These are phyloP conservation scores for Sabatieria punctata DNA, from an alignment of 2,888 invertebrate species.

Conservation along the genomic window DNA sequence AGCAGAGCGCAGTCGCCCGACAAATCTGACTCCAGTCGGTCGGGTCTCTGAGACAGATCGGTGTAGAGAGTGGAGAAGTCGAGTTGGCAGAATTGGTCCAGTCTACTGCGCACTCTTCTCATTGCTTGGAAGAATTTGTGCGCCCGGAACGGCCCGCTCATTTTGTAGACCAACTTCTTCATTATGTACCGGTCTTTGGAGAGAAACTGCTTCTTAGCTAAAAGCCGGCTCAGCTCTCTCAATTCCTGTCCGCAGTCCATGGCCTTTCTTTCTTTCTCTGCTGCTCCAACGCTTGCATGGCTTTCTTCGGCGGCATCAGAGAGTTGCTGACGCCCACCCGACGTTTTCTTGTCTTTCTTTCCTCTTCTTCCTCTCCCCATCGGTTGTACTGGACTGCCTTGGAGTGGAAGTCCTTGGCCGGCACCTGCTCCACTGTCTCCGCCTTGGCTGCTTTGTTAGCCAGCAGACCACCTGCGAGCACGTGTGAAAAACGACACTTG, in stretches of 20 bases:
- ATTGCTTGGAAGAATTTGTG: background rate
- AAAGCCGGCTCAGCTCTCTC: no score
- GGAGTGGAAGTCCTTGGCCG: background rate
- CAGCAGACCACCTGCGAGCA: background rate
- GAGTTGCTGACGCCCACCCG: background rate
- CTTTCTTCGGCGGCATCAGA: background rate
- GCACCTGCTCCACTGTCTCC: background rate
- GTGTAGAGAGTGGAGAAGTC: no score
- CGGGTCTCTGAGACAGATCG: no score
- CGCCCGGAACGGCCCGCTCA: background rate
- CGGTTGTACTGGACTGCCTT: background rate
- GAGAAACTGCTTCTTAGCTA: no score
- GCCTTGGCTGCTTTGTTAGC: background rate
- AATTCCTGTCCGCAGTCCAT: background rate
- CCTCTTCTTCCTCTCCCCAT: background rate
- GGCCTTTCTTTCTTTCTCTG: background rate
- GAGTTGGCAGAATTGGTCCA: no score
- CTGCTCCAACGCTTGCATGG: background rate
- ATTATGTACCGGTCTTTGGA: background rate
- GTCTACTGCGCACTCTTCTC: no score
- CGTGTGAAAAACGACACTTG: slow-evolving; percentile 2
- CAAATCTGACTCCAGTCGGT: no score
- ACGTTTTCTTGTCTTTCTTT: background rate
- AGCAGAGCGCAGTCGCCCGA: no score
- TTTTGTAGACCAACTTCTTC: background rate